phyloP scores from a whole-genome alignment of 2,113 vertebrate genomes.

The Oncorhynchus kisutch region DNA sequence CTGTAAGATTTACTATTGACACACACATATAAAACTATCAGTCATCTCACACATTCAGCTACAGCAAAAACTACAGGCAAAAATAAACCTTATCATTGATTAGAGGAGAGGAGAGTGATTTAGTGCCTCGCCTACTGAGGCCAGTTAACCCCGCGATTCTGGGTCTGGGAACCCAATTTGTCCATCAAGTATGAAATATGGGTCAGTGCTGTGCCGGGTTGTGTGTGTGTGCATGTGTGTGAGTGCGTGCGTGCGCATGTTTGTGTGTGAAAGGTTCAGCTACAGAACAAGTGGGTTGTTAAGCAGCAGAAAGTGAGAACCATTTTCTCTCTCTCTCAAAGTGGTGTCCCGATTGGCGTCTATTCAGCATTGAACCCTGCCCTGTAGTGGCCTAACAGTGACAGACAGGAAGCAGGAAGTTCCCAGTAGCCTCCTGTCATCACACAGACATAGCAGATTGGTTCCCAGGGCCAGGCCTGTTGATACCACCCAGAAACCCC shows the following conservation, averaged over 20 bases:
- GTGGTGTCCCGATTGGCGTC: no score
- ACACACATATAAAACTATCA: neutral
- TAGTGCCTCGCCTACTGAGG: neutral
- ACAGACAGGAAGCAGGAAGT: conserved; percentile 53
- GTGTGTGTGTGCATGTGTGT: neutral
- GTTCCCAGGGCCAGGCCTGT: conserved; percentile 49
- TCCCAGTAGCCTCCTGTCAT: conserved; percentile 55
- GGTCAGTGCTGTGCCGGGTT: neutral
- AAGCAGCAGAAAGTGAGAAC: no score
- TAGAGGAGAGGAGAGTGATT: conserved; percentile 5
- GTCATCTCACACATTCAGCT: neutral
- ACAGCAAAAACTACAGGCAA: neutral
- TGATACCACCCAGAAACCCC: conserved; percentile 32
- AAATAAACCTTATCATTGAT: conserved; percentile 3
- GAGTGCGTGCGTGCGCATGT: neutral
- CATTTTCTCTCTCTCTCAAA: neutral
- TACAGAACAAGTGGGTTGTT: no score
- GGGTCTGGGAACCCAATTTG: conserved; percentile 11
- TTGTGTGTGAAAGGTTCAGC: no score
- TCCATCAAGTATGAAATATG: conserved; percentile 17
- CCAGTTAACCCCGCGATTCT: conserved; percentile 1
- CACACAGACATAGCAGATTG: conserved; percentile 24
- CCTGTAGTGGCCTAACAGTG: no score
- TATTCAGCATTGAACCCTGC: neutral
- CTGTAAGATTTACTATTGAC: conserved; percentile 1